Percentiles rank a stretch among this genome's conserved stretches.
Evolutionary conservation across 2,113 vertebrate species (phyloP).

Genomic region (Phylloscopus trochiloides): DNA sequence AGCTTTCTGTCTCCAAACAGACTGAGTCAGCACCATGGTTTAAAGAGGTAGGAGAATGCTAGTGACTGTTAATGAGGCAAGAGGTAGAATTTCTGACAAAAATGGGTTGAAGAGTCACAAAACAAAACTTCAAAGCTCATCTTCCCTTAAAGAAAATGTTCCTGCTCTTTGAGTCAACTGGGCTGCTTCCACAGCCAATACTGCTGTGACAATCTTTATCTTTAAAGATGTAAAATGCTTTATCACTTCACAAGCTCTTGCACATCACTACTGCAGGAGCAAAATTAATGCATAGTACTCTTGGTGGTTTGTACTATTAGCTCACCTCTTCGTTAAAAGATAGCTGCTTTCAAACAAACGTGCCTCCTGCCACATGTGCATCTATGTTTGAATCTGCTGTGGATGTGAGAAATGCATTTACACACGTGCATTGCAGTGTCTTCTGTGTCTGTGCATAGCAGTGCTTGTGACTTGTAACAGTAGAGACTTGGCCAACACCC

Average conservation of each 20-base stretch:
- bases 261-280: background rate
- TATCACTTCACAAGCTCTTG: background rate
- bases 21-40: background rate
- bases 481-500: background rate
- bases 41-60: background rate
- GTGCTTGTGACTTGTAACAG: background rate
- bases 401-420: background rate
- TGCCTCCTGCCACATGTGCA: background rate
- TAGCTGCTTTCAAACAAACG: background rate
- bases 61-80: background rate
- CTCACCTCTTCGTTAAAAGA: background rate
- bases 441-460: background rate
- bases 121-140: background rate
- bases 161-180: background rate
- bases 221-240: background rate
- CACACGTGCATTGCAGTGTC: background rate
- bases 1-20: constrained; percentile 54
- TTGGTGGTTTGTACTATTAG: background rate
- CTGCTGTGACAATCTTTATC: background rate
- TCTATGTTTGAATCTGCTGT: background rate
- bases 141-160: background rate
- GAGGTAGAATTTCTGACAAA: background rate
- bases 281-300: background rate
- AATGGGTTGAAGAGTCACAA: background rate
- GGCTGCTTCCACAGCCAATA: background rate